A percentile compares a stretch with the other conserved stretches of the same genome.
Conservation (phyloP, 2,888 invertebrate species). For the Protophormia terraenovae region DNA sequence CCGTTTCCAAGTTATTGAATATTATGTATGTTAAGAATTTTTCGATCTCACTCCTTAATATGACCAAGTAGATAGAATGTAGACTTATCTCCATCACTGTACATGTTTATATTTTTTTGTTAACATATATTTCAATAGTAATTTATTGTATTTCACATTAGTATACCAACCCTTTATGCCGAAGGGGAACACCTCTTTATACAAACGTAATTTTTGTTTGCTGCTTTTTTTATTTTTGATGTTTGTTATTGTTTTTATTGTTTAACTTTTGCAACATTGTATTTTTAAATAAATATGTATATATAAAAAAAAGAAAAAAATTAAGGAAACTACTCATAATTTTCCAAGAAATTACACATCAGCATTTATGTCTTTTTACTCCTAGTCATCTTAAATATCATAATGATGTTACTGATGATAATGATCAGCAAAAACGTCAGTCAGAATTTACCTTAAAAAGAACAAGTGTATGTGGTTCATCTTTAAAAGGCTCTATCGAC, state of each 20-base stretch:
- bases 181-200: constrained; percentile 60
- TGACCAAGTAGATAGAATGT: too few species aligned
- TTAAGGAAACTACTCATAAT: constrained; percentile 2
- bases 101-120: not conserved
- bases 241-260: constrained; percentile 43
- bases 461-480: constrained; percentile 1
- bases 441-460: not conserved
- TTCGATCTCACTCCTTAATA: too few species aligned
- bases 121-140: not conserved
- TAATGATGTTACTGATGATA: constrained; percentile 9
- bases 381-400: not conserved
- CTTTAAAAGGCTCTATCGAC: not conserved
- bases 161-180: constrained; percentile 49
- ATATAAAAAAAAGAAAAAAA: not conserved
- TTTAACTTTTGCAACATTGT: constrained; percentile 59
- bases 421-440: not conserved
- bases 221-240: too few species aligned
- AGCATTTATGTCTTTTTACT: constrained; percentile 7
- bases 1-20: too few species aligned
- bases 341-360: constrained; percentile 51
- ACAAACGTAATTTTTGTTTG: constrained; percentile 17
- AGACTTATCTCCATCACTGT: too few species aligned
- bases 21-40: too few species aligned
- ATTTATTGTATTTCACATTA: constrained; percentile 1
- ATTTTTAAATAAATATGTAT: constrained; percentile 27